Conservation (phyloP, 2,797 vertebrate genomes). For the Erpetoichthys calabaricus region DNA sequence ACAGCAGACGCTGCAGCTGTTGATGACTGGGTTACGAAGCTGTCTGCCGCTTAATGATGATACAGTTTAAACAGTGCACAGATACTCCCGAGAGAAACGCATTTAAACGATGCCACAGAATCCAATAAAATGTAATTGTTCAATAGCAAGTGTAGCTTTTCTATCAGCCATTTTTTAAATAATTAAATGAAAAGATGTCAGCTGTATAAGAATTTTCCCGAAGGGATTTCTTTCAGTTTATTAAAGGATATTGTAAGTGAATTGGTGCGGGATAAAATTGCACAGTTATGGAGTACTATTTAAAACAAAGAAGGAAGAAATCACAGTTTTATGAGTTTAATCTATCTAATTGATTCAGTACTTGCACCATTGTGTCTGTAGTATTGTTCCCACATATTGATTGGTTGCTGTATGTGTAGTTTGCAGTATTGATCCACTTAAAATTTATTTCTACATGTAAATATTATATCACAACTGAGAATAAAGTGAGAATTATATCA, state of each 20-base stretch:
- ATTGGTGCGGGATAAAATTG: not conserved
- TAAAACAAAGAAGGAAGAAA: not conserved
- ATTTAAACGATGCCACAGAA: not conserved
- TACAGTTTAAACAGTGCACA: no score
- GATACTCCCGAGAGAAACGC: no score
- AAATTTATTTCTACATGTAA: not conserved
- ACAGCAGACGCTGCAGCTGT: no score
- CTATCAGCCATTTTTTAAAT: not conserved
- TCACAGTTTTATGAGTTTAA: no score
- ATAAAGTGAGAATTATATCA: not conserved
- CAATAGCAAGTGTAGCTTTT: not conserved
- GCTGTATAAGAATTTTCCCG: not conserved
- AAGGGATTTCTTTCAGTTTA: not conserved
- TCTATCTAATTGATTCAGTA: not conserved
- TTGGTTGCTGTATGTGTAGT: not conserved
- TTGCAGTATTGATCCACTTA: slow-evolving; percentile 1
- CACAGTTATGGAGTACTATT: not conserved
- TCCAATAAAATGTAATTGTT: not conserved
- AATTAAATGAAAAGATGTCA: not conserved
- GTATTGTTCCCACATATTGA: not conserved
- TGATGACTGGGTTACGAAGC: no score
- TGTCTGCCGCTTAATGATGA: no score
- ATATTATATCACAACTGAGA: slow-evolving; percentile 1
- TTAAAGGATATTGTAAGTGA: not conserved
- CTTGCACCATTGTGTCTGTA: not conserved